Evolutionary conservation across 2,888 invertebrate species (phyloP), one percentile per base, ranked within the genome.

Genomic region (Brachyopa scutellaris): DNA sequence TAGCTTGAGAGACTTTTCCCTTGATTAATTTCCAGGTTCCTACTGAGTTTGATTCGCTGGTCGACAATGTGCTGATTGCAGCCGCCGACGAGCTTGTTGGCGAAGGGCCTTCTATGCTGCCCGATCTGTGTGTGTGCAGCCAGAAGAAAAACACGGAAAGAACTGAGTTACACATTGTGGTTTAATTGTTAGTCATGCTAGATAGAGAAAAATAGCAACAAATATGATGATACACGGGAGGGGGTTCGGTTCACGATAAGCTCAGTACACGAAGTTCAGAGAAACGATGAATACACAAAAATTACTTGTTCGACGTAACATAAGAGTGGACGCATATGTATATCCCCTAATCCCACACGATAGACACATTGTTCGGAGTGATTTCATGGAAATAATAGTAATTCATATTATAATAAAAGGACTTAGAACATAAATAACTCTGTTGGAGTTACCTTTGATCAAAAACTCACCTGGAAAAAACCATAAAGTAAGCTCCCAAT

Each of bases 1-100:
- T 88, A 3, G 90, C 90, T 79, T 90, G 90, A 23, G 90, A 87
- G 2, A 90, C 90, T 85, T 89, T 90, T 59, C 90, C 90, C 84
- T 90, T 90, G 82, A 90, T 89, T 59, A 90, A 84, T 80, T 88
- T 89, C 90, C 90, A 90, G 76, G 90, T 90, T 69, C 90, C 90
- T 9, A 89, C 87, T 26, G 88, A 84, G 26, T 88, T 86, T 26
- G 87, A 84, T 73, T 87, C 89, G 61, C 86, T 85, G 67, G 85
- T 86, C 1, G 90, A 86, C 19, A 79, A 33, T 45, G 88, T 85
- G 29, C 86, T 85, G 64, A 87, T 86, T 29, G 87, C 79, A 85
- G 85, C 87, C 23, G 88, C 86, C 2, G 86, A 87, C 21, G 86
- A 77, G 8, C 86, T 84, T 17, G 89, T 88, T 9, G 88, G 88